phyloP scores from a whole-genome alignment of 2,888 invertebrate genomes.

The Panzeria rudis region DNA sequence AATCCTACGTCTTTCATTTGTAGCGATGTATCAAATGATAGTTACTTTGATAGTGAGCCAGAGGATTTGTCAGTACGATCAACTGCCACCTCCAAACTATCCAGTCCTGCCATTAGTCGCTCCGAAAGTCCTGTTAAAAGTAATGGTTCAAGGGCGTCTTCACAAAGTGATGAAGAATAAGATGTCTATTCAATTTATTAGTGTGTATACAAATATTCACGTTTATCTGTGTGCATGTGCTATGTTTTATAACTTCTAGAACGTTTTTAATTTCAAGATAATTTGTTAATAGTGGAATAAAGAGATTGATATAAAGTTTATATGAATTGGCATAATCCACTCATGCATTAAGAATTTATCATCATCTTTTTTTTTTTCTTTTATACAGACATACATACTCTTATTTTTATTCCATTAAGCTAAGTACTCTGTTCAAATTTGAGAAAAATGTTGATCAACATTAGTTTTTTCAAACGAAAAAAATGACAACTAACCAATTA shows the following conservation, averaged over 20 bases:
- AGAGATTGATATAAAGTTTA: no score
- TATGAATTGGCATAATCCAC: no score
- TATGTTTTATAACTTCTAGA: background rate
- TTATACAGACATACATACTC: no score
- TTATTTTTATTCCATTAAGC: no score
- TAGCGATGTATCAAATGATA: slow-evolving; percentile 79
- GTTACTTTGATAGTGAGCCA: slow-evolving; percentile 81
- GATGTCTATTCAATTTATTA: background rate
- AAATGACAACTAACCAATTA: no score
- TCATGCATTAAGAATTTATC: no score
- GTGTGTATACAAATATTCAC: background rate
- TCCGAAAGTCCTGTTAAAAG: slow-evolving; percentile 78
- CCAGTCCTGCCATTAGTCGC: slow-evolving; percentile 76
- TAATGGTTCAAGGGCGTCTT: slow-evolving; percentile 71
- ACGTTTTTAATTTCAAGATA: no score
- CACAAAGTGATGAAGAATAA: slow-evolving; percentile 77
- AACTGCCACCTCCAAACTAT: slow-evolving; percentile 76
- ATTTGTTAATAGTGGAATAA: no score
- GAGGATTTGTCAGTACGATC: slow-evolving; percentile 82
- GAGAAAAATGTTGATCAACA: no score
- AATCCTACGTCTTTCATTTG: slow-evolving; percentile 76
- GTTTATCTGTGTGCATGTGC: background rate
- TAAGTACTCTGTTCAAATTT: no score
- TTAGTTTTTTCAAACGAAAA: no score
- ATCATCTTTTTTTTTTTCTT: background rate